Conservation (phyloP, 2,888 invertebrate species). For the Drosophila histrio region DNA sequence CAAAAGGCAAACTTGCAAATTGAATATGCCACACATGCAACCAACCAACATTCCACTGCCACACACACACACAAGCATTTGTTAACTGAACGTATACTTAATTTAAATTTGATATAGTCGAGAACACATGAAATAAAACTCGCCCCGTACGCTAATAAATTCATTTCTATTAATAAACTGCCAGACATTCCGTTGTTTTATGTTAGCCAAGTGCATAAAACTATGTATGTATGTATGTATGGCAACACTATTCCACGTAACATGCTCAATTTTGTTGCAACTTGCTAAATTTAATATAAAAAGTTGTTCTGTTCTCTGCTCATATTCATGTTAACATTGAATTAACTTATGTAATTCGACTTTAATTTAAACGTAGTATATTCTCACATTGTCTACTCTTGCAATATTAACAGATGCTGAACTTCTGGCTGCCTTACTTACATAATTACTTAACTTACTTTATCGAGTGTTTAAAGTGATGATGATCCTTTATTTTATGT, state of each 20-base stretch:
- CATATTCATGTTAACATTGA: not conserved
- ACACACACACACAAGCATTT: not conserved
- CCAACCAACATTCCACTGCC: too few relatives aligned
- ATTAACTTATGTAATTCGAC: not conserved
- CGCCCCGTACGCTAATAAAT: slow-evolving; percentile 6
- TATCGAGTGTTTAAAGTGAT: too few relatives aligned
- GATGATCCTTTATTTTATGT: too few relatives aligned
- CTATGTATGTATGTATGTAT: too few relatives aligned
- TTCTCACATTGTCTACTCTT: too few relatives aligned
- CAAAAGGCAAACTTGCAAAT: slow-evolving; percentile 9
- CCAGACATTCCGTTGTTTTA: slow-evolving; percentile 6
- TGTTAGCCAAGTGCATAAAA: slow-evolving; percentile 13
- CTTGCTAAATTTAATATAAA: slow-evolving; percentile 2
- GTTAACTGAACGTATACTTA: slow-evolving; percentile 4
- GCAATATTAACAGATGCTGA: too few relatives aligned
- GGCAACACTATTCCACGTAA: slow-evolving; percentile 2
- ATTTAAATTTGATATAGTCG: slow-evolving; percentile 11
- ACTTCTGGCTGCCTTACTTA: too few relatives aligned
- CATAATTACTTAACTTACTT: too few relatives aligned
- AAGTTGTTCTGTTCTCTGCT: not conserved
- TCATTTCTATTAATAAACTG: slow-evolving; percentile 14
- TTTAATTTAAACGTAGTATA: not conserved
- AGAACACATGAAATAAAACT: slow-evolving; percentile 10
- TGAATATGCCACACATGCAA: slow-evolving; percentile 11
- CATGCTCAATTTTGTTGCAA: not conserved